Evolutionary conservation across 2,888 invertebrate genomes (phyloP).

Genomic region (Anagyrus pseudococci): DNA sequence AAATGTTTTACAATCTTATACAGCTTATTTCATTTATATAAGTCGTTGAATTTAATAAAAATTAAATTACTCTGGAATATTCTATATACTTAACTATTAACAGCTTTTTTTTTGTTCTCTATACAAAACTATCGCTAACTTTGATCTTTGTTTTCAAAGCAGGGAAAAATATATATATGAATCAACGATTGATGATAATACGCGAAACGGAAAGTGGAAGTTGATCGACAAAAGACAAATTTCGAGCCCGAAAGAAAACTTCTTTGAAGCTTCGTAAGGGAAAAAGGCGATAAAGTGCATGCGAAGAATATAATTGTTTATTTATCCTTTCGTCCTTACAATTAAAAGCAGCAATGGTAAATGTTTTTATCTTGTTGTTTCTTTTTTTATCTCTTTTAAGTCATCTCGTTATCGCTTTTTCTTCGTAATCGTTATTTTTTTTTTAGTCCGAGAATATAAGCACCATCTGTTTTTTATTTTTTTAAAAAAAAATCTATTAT

Average conservation of each 20-base stretch:
- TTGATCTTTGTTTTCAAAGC: neutral
- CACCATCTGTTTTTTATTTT: constrained; percentile 29
- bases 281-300: constrained; percentile 35
- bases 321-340: constrained; percentile 40
- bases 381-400: neutral
- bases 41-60: constrained; percentile 11
- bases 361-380: constrained; percentile 16
- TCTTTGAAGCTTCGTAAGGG: constrained; percentile 16
- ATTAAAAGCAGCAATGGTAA: constrained; percentile 36
- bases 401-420: too few relatives aligned
- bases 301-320: constrained; percentile 44
- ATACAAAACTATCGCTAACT: constrained; percentile 6
- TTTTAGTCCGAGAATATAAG: constrained; percentile 40
- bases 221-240: neutral
- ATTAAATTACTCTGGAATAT: too few relatives aligned
- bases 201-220: neutral
- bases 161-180: neutral
- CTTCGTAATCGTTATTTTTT: neutral
- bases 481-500: constrained; percentile 32
- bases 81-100: constrained; percentile 8
- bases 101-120: neutral
- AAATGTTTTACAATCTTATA: constrained; percentile 22
- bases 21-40: constrained; percentile 16
- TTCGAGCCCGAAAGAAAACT: neutral
- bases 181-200: too few relatives aligned